phyloP scores from a whole-genome alignment of 2,888 invertebrate genomes.

The Odontomyia ornata region DNA sequence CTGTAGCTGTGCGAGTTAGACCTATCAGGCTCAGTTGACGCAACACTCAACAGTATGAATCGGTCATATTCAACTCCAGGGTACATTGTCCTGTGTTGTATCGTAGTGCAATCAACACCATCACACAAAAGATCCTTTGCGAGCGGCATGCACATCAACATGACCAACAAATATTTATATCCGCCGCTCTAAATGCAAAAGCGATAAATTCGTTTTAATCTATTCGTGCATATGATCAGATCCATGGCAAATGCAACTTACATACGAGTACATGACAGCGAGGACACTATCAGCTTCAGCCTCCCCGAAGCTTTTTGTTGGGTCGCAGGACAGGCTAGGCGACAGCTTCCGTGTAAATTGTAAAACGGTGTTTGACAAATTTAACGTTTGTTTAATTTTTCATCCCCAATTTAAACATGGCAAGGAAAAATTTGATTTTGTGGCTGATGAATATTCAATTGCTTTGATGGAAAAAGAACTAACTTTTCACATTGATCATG shows the following conservation, averaged over 20 bases:
- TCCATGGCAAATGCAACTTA: background rate
- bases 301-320: background rate
- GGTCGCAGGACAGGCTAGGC: background rate
- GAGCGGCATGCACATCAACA: constrained; percentile 29
- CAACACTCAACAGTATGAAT: background rate
- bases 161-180: constrained; percentile 42
- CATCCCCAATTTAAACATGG: too few relatives aligned
- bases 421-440: too few relatives aligned
- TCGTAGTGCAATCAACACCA: background rate
- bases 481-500: too few relatives aligned
- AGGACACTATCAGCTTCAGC: background rate
- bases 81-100: background rate
- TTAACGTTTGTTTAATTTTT: too few relatives aligned
- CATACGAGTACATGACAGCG: background rate
- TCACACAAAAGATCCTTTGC: background rate
- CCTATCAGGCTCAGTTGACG: too few relatives aligned
- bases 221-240: constrained; percentile 35
- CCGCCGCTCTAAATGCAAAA: constrained; percentile 23
- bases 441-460: too few relatives aligned
- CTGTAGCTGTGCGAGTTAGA: background rate
- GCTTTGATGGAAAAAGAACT: too few relatives aligned
- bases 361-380: background rate
- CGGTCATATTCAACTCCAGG: background rate
- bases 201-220: constrained; percentile 37
- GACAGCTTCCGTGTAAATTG: background rate